Evolutionary conservation across 2,797 vertebrate species (phyloP), one percentile per base, ranked within the genome.

Genomic region (Rhinogobio ventralis): DNA sequence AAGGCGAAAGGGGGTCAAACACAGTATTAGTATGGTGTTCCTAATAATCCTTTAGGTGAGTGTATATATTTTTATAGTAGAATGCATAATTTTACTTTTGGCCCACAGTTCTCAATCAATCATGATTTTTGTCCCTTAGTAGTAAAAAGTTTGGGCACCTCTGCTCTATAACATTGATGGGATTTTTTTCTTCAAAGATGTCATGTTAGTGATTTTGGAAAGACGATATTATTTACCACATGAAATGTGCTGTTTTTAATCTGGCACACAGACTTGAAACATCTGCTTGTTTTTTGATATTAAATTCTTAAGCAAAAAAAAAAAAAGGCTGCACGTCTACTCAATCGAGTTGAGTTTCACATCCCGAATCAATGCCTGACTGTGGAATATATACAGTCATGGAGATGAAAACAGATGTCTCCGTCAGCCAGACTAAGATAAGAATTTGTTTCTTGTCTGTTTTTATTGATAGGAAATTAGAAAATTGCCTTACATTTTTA

Each of bases 401-500:
- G 64, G 55, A 53, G 57, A 85, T 45, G 45, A 85, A 83, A 86
- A 72, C 84, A 86, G 83, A 87, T 86, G 88, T 89, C 69, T 87
- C 36, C 51, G 20, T 79, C 86, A 85, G 82, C 68, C 49, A 78
- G 46, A 57, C 25, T 17, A 19, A 28, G 87, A 20, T 57, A 82
- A 86, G 79, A 20, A 76, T 86, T 87, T 72, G 60, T 49, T 88
- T 90, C 85, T 80, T 74, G 81, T 88, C 91, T 75, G 79, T 87
- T 92, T 89, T 84, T 86, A 90, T 91, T 87, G 87, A 89, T 86
- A 8, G 53, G 87, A 92, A 92, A 85, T 91, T 36, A 8, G 30
- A 74, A 89, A 92, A 83, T 89, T 15, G 89, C 88, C 85, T 87
- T 77, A 30, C 71, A 73, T 88, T 82, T 85, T 72, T 23, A 86